A percentile compares a stretch with the other conserved stretches of the same genome.
Evolutionary conservation across 2,797 vertebrate species (phyloP).

Genomic region (Cyclura pinguis): DNA sequence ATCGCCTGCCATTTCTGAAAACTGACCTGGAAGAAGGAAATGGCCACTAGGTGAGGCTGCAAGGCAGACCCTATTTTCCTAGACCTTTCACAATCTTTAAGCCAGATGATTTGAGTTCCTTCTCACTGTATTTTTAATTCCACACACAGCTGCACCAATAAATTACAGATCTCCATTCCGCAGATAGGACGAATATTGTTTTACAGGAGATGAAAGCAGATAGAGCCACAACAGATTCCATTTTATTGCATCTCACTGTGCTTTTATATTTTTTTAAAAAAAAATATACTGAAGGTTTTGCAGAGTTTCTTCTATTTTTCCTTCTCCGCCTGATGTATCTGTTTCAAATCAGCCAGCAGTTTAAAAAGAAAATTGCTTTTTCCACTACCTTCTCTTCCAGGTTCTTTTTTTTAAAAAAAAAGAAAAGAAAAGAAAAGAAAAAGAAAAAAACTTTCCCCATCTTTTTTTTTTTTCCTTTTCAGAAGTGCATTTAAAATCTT

Average conservation of each 20-base stretch:
- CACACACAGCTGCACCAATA: slow-evolving; percentile 36
- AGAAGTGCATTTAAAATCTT: slow-evolving; percentile 51
- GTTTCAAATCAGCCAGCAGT: slow-evolving; percentile 69
- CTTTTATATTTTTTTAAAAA: slow-evolving; percentile 30
- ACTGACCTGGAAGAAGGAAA: no score
- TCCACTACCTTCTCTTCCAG: slow-evolving; percentile 43
- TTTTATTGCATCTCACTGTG: slow-evolving; percentile 51
- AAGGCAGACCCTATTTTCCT: no score
- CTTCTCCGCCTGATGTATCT: slow-evolving; percentile 55
- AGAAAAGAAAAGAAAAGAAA: slow-evolving; percentile 1
- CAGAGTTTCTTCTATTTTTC: slow-evolving; percentile 58
- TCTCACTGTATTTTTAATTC: slow-evolving; percentile 50
- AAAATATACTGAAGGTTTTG: slow-evolving; percentile 43
- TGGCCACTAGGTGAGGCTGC: no score
- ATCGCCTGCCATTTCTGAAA: neutral
- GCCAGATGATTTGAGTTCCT: neutral
- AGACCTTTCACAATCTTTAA: no score
- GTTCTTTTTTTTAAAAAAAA: slow-evolving; percentile 23
- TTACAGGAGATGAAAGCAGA: slow-evolving; percentile 60
- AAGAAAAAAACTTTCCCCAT: neutral
- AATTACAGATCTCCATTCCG: slow-evolving; percentile 49
- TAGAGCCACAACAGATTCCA: slow-evolving; percentile 49
- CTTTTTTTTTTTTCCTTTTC: neutral
- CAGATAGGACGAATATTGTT: slow-evolving; percentile 59
- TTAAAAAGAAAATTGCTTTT: slow-evolving; percentile 74